A percentile compares a stretch with the other conserved stretches of the same genome.
These are phyloP conservation scores for Philereme vetulata DNA, from an alignment of 2,888 invertebrate species.

Conservation along the genomic window DNA sequence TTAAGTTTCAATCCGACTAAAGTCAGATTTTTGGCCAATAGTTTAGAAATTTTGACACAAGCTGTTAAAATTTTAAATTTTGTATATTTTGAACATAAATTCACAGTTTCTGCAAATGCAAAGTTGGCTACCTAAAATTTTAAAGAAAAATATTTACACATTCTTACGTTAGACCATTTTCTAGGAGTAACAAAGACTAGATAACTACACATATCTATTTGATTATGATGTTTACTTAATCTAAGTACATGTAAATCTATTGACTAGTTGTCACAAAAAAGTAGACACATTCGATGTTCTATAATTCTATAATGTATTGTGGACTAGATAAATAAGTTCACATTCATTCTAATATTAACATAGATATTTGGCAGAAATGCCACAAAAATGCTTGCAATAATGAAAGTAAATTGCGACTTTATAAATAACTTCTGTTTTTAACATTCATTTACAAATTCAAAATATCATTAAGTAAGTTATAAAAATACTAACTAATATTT, in stretches of 20 bases:
- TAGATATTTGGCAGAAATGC: conserved; percentile 11
- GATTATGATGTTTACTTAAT: conserved; percentile 33
- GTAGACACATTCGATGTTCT: conserved; percentile 35
- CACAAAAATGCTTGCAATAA: not conserved
- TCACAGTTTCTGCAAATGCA: conserved; percentile 11
- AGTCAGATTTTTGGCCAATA: too few relatives aligned
- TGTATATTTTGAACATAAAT: conserved; percentile 15
- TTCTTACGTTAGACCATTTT: conserved; percentile 47
- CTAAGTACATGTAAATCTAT: conserved; percentile 33
- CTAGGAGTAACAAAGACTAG: conserved; percentile 52
- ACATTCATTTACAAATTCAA: too few relatives aligned
- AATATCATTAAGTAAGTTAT: not conserved
- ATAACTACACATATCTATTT: conserved; percentile 43
- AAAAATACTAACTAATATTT: not conserved
- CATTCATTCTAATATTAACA: not conserved
- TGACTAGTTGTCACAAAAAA: conserved; percentile 27
- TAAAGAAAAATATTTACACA: conserved; percentile 46
- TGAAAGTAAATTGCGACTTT: not conserved
- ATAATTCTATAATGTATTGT: conserved; percentile 8
- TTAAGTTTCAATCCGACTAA: too few relatives aligned
- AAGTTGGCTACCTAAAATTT: conserved; percentile 11
- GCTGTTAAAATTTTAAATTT: conserved; percentile 1
- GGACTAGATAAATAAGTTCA: conserved; percentile 13
- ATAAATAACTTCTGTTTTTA: not conserved
- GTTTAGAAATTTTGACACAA: too few relatives aligned